Conservation (phyloP, 2,113 vertebrate genomes). For the Emydura subglobosa region DNA sequence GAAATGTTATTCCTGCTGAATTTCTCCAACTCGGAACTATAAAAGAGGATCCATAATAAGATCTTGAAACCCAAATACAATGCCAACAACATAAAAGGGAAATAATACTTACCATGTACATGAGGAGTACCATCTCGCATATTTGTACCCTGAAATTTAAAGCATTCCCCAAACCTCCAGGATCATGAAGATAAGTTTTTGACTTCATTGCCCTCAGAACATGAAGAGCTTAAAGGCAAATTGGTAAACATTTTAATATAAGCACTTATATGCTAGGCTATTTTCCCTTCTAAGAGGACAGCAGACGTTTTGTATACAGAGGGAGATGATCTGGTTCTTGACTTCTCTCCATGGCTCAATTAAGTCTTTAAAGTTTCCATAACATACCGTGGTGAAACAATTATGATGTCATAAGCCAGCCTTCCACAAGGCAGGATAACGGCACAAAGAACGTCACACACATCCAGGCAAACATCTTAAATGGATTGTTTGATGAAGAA, state of each 20-base stretch:
- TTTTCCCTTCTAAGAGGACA: neutral
- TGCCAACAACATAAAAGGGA: neutral
- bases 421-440: neutral
- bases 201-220: neutral
- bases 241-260: neutral
- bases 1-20: neutral
- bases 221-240: accelerated
- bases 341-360: neutral
- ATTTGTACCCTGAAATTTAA: accelerated
- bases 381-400: constrained; percentile 21
- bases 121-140: neutral
- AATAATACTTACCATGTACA: neutral
- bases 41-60: neutral
- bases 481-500: neutral
- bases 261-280: neutral
- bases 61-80: neutral
- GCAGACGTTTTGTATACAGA: neutral
- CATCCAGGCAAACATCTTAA: neutral
- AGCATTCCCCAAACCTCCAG: neutral
- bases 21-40: neutral
- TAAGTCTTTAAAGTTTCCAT: accelerated
- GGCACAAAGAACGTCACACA: neutral
- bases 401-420: constrained; percentile 57
- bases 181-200: neutral
- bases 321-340: too few relatives aligned